Base-by-base conservation (phyloP, 2,888 invertebrate genomes). In the Orthonevra nobilis region DNA sequence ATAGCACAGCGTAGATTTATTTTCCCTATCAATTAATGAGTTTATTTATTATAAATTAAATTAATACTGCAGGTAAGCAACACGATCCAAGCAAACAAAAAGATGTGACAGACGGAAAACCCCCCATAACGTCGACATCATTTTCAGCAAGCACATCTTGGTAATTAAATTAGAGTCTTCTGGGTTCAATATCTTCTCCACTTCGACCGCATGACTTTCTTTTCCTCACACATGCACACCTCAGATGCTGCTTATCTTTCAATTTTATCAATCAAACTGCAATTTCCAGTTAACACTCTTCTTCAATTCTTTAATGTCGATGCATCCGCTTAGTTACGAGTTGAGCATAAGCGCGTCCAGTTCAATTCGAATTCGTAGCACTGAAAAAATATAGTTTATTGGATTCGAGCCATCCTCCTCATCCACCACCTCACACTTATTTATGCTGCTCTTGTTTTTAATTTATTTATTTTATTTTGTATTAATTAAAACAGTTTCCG, bases 401-500 rank as follows among this genome's bases (percentile, higher is more conserved):
- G 64, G 36, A 52, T 38, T 40, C 68, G 46, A 23, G n/a, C 10
- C 9, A 38, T 46, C 32, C 23, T 28, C 36, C 30, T 36, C n/a
- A n/a, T n/a, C n/a, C n/a, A n/a, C n/a, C n/a, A n/a, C n/a, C 38
- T 34, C n/a, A 34, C 15, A 54, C 36, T 7, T 9, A 15, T 40
- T 56, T 28, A 54, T n/a, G n/a, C 23, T 40, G 38, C 40, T 5
- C 34, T 50, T n/a, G 6, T 7, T 23, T 64, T 23, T 20, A 3
- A 14, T 38, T 36, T 20, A n/a, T 38, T 34, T 30, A 40, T 36
- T 17, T 20, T 38, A 56, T 15, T 50, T 36, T 70, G 64, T 77
- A 81, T 83, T 83, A 82, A 82, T 82, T 83, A 81, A 83, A 82
- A 81, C 81, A 81, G 72, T 83, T 82, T 82, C 81, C 81, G 81